Base-by-base conservation (phyloP, 2,113 vertebrate genomes). In the Apteryx owenii region DNA sequence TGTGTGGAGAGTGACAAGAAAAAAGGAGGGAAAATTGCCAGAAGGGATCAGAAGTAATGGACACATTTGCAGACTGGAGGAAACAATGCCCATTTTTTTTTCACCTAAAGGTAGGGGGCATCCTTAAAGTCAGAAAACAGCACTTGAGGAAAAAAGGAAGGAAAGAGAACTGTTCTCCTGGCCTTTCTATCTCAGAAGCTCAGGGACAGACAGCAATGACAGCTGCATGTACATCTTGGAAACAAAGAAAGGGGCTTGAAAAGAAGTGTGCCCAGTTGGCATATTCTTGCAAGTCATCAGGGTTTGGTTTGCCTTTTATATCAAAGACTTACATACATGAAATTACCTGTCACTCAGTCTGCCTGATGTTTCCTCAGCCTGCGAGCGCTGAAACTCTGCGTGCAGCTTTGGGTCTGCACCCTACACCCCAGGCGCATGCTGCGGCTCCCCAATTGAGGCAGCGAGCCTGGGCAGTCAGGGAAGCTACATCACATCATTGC, bases 21-120 rank as follows among this genome's bases (percentile, higher is more conserved):
- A 94, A 70, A 56, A 7, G 28, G 60, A 69, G 10, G 38, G 26
- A 69, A 89, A 87, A 69, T 56, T 81, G 17, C 66, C 81, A 91
- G 75, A 48, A 50, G 46, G 23, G 50, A 38, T 66, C 25, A 77
- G 61, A 78, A 71, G 28, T 10, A 38, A 66, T 19, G 83, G 36
- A 42, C 21, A 42, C 25, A 40, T 7, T 0, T 1, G 44, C n/a
- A 2, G 7, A 17, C 8, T 10, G 2, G 38, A 81, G 54, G 78
- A 93, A 89, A 60, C 56, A 19, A 31, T 2, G 9, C 18, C 40
- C 0, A 0, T 25, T 14, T 51, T 54, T 17, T n/a, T 70, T 42
- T 19, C 5, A 21, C 31, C 46, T 40, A 20, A 70, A 78, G 16
- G 16, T 46, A 65, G 51, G 29, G 75, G 9, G 2, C 12, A 54